Base-by-base conservation (phyloP, 2,888 invertebrate genomes). In the Monopis laevigella region DNA sequence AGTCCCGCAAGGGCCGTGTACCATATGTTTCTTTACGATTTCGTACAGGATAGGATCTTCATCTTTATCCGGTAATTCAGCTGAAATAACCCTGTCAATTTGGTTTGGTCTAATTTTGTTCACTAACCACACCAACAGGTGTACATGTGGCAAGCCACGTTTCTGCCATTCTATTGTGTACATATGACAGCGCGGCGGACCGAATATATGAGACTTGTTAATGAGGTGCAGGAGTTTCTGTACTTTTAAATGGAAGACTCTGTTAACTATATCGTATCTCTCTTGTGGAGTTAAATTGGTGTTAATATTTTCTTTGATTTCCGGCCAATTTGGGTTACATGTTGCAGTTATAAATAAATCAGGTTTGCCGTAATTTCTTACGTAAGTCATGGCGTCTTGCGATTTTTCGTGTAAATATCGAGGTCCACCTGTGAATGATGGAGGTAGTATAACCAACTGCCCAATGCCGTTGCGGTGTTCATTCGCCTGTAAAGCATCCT, bases 351-450 rank as follows among this genome's bases (percentile, higher is more conserved):
- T 41, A 17, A 41, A 35, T 10, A 34, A 32, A 39, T 56, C 54
- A 44, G 56, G 48, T 27, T 46, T 46, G 10, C 60, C 56, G 48
- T 59, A 57, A 46, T 56, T 45, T 24, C 58, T 51, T 12, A 59
- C 59, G 47, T 58, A 59, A 6, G 55, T 44, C 52, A 60, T 51
- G 2, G 52, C 53, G 43, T 56, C 52, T 44, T 55, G 51, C 43
- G 51, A 46, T 32, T 51, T 51, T 51, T 53, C 52, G 1, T 52
- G 49, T 50, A 52, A 49, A 43, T 54, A 48, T 0, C 53, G 49
- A 1, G 52, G 52, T 10, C 51, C 51, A 45, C 47, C 50, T 19
- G 46, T 45, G 43, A 48, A 54, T 34, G 51, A 49, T 18, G 59
- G 39, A 41, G 63, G 59, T 1, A 62, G 46, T 51, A 59, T 58